phyloP scores from a whole-genome alignment of 2,888 invertebrate genomes.

The Seladonia tumulorum region DNA sequence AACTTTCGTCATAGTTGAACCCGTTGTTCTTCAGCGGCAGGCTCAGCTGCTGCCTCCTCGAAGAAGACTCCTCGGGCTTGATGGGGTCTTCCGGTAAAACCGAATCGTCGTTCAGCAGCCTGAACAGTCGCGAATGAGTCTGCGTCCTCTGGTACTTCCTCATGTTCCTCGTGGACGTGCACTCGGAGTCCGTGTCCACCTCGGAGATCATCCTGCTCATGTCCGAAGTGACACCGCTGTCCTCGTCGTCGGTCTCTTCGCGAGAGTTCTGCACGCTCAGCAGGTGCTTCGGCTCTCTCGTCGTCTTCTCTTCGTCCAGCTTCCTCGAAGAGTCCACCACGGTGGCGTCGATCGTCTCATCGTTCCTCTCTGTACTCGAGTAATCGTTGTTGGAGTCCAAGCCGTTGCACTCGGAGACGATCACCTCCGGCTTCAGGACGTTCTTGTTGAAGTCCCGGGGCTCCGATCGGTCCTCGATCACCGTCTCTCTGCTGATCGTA shows the following conservation, averaged over 20 bases:
- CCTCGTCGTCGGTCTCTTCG: slow-evolving; percentile 86
- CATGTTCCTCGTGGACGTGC: slow-evolving; percentile 86
- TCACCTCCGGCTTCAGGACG: slow-evolving; percentile 48
- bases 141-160: slow-evolving; percentile 89
- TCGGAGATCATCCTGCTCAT: slow-evolving; percentile 89
- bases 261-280: slow-evolving; percentile 73
- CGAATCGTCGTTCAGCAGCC: slow-evolving; percentile 87
- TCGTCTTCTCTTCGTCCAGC: slow-evolving; percentile 22
- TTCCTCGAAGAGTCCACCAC: neutral
- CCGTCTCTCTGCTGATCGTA: neutral
- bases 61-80: slow-evolving; percentile 34
- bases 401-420: slow-evolving; percentile 49
- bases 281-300: slow-evolving; percentile 54
- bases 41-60: slow-evolving; percentile 68
- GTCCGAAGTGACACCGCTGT: slow-evolving; percentile 90
- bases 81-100: slow-evolving; percentile 61
- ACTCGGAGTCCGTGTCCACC: slow-evolving; percentile 88
- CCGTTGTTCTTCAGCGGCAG: slow-evolving; percentile 68
- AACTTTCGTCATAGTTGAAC: slow-evolving; percentile 82
- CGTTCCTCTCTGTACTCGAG: neutral
- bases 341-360: neutral
- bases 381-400: neutral
- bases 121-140: slow-evolving; percentile 90
- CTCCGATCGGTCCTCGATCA: neutral
- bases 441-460: slow-evolving; percentile 24